Base-by-base conservation (phyloP, 2,113 vertebrate species). In the Bos taurus region DNA sequence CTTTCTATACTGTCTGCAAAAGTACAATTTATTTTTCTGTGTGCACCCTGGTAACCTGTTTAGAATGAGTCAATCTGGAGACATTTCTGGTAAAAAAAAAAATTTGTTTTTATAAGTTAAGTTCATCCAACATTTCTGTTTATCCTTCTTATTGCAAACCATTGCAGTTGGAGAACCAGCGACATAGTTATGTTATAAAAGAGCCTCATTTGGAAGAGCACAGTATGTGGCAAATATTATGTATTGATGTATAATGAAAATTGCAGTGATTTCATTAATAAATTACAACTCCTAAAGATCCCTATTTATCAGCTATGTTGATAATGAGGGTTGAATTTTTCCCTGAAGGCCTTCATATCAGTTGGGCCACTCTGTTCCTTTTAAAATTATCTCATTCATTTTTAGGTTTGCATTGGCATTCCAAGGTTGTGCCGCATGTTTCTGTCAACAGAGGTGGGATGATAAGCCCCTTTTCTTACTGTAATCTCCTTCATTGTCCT, bases 21-120 rank as follows among this genome's bases (percentile, higher is more conserved):
- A 88, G 19, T 64, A 48, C 50, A 62, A 71, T 94, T 92, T 81
- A 46, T 91, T 96, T 97, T 97, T 85, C 60, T 43, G 16, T 25
- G 14, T 94, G 43, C 59, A 43, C 28, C 52, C 52, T 81, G 5
- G 30, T 82, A 67, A 71, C 86, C 26, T 83, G 19, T 88, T 97
- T 77, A 91, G 78, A 96, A 89, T 93, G 50, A 91, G 10, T 88
- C 82, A 54, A 56, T 26, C 33, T 67, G 28, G 50, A 48, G 36
- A 95, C 62, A 94, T 80, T 95, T 90, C 84, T 74, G 46, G 52
- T 71, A 16, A 11, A 54, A 87, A 67, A 21, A 74, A 40, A 1
- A 36, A 5, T 82, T 92, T 87, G 87, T 91, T 90, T 77, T 95
- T 91, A 21, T 40, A 46, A 50, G 71, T 23, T 83, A 62, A 91